Evolutionary conservation across 2,797 vertebrate genomes (phyloP).

Genomic region (Selene dorsalis): DNA sequence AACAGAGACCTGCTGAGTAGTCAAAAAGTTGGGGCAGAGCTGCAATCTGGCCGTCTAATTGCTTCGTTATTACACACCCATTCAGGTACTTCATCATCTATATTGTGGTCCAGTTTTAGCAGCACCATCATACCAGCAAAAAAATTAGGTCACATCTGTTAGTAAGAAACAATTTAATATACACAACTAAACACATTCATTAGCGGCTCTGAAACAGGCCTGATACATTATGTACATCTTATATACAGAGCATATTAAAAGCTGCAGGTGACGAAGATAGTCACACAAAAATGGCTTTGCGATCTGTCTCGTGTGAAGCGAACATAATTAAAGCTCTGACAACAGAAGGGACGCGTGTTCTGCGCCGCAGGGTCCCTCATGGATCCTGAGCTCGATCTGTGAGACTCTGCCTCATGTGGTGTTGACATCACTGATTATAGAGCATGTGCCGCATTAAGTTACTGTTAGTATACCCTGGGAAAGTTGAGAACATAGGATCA

Average conservation of each 20-base stretch:
- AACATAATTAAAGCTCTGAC: constrained; percentile 61
- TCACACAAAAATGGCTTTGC: constrained; percentile 31
- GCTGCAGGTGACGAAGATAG: constrained; percentile 42
- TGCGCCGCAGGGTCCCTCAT: constrained; percentile 39
- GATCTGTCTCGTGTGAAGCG: constrained; percentile 53
- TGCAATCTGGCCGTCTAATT: constrained; percentile 19
- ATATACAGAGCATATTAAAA: constrained; percentile 23
- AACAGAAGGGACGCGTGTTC: constrained; percentile 27
- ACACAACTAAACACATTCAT: neutral
- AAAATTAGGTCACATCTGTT: neutral
- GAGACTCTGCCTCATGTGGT: constrained; percentile 63
- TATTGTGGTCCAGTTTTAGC: neutral
- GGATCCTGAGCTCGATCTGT: constrained; percentile 51
- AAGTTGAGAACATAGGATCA: constrained; percentile 70
- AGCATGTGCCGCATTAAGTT: constrained; percentile 67
- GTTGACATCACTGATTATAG: constrained; percentile 83
- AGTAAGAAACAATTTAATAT: constrained; percentile 1
- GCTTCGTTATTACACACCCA: constrained; percentile 28
- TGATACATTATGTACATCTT: constrained; percentile 24
- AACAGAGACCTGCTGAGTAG: constrained; percentile 69
- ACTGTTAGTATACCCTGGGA: constrained; percentile 80
- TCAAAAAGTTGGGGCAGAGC: constrained; percentile 34
- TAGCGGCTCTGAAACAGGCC: neutral
- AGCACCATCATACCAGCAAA: constrained; percentile 4
- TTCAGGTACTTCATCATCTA: constrained; percentile 21